phyloP scores from a whole-genome alignment of 2,888 invertebrate genomes.

The Drosophila affinis region DNA sequence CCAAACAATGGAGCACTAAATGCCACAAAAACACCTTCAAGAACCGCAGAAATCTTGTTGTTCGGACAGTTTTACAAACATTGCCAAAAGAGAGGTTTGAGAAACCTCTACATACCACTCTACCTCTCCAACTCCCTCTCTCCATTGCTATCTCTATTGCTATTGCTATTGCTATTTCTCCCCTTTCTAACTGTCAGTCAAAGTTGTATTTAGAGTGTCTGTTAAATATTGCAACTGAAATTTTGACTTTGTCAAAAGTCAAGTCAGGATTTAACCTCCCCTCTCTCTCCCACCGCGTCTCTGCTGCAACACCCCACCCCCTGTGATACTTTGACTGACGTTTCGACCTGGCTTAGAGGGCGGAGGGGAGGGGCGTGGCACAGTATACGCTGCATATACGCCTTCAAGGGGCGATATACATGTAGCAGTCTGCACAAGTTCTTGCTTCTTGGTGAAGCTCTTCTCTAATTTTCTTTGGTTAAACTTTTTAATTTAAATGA shows the following conservation, averaged over 20 bases:
- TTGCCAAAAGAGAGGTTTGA: conserved; percentile 14
- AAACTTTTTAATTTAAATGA: conserved; percentile 78
- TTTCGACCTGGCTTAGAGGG: conserved; percentile 32
- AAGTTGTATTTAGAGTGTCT: conserved; percentile 45
- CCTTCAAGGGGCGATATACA: conserved; percentile 3
- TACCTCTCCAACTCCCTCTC: conserved; percentile 20
- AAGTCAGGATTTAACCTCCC: conserved; percentile 43
- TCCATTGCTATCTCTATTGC: background rate
- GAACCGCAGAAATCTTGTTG: conserved; percentile 10
- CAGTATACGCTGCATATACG: conserved; percentile 25
- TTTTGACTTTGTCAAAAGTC: conserved; percentile 71
- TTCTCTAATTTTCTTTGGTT: conserved; percentile 58
- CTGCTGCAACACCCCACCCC: conserved; percentile 1
- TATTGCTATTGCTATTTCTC: background rate
- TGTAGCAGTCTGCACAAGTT: background rate
- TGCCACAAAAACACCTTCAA: conserved; percentile 58
- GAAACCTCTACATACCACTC: conserved; percentile 16
- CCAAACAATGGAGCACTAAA: conserved; percentile 64
- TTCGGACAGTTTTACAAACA: conserved; percentile 53
- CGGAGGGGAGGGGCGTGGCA: conserved; percentile 51
- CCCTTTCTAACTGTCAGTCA: conserved; percentile 58
- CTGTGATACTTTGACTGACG: conserved; percentile 44
- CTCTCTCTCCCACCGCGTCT: background rate
- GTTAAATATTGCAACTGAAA: conserved; percentile 51
- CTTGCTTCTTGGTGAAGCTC: conserved; percentile 28